Evolutionary conservation across 2,797 vertebrate genomes (phyloP), one percentile per base, ranked within the genome.

Genomic region (Esox masquinongy): DNA sequence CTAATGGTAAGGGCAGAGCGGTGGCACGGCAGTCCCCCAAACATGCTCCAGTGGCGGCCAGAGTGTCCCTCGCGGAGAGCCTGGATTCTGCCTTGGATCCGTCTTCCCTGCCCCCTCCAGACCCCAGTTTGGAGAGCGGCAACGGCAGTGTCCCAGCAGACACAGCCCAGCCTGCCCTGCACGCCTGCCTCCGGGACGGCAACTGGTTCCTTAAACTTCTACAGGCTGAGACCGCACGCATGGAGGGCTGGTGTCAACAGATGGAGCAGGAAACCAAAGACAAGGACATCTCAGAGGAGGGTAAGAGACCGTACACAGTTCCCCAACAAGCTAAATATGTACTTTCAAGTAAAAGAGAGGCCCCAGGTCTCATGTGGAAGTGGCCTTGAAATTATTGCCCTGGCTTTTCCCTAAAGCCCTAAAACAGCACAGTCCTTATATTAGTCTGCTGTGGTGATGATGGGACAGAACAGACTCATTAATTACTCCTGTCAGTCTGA

Each of bases 201-300:
- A 97, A 95, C 92, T 99, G 97, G 97, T 99, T 99, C 85, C 91
- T 99, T 87, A 99, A 99, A 92, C 95, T 99, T 75, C 94, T 99
- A 78, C 97, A 99, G 90, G 97, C 97, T 0, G 98, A 99, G 87
- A 97, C 96, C 0, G 97, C 96, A 70, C 94, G 98, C 76, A 95
- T 99, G 89, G 97, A 99, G 90, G 97, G 97, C 85, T 99, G 98
- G 98, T 99, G 97, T 91, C 95, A 95, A 80, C 98, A 99, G 94
- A 99, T 99, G 97, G 96, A 99, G 84, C 95, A 95, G 93, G 98
- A 99, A 94, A 98, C 97, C 92, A 97, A 97, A 94, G 97, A 99
- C 93, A 97, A 98, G 91, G 95, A 93, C 90, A 93, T 99, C 81
- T 97, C 97, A 83, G 98, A 99, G 92, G 98, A 99, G 93, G 97